Base-by-base conservation (phyloP, 2,113 vertebrate genomes). In the Maccullochella peelii region DNA sequence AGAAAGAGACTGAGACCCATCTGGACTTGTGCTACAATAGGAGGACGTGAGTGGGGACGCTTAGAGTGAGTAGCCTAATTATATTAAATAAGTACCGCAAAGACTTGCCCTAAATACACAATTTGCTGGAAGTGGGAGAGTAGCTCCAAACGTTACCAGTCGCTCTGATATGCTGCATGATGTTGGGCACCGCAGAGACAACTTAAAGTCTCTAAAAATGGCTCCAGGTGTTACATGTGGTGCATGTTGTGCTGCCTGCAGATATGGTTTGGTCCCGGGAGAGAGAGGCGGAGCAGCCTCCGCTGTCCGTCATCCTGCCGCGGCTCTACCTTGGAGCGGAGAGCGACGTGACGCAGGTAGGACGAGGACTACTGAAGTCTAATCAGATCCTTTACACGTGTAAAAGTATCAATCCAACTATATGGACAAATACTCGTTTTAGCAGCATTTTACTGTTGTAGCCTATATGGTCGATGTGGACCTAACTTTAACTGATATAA, bases 271-370 rank as follows among this genome's bases (percentile, higher is more conserved):
- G 90, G 91, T 94, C 85, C 80, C 82, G 55, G 66, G 92, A 92
- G 8, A 38, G 54, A 69, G 93, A 94, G 8, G 40, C 79, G 8
- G 93, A 95, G 66, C 86, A 79, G 4, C 92, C 92, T 6, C 89
- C 90, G 38, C 88, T 96, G 69, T 96, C 96, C 8, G 87, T 89
- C 30, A 96, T 96, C 81, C 93, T 96, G 25, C 96, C 96, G 6
- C 91, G 92, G 82, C 94, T 96, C 65, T 96, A 96, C 89, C 94
- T 96, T n/a, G 96, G 96, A 82, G 96, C 95, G 33, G 95, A 96
- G 91, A 93, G 91, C 47, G 96, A 96, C 78, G 95, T 96, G 77
- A 96, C 95, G 67, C 95, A 96, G 95, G 96, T 91, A 11, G 9
- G 75, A 38, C 8, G 0, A 0, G 11, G 54, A n/a, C 21, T 2